Percentiles rank a stretch among this genome's conserved stretches.
Conservation (phyloP, 2,113 vertebrate genomes). For the Porphyrio hochstetteri region DNA sequence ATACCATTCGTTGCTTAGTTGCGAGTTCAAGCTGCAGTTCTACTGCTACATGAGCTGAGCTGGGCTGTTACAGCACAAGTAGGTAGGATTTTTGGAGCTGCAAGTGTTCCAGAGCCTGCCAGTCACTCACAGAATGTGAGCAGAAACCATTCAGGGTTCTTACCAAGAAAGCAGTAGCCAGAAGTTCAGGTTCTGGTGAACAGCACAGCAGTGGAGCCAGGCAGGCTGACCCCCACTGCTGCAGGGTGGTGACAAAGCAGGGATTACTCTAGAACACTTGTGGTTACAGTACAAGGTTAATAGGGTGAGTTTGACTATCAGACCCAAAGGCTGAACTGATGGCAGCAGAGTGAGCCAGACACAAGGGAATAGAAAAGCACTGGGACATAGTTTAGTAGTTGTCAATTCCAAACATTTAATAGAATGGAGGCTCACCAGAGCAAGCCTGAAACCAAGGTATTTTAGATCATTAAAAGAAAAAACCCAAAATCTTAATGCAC, state of each 20-base stretch:
- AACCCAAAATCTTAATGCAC: background rate
- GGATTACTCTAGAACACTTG: background rate
- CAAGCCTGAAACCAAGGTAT: slow-evolving; percentile 28
- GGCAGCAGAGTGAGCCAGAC: background rate
- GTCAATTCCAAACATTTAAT: slow-evolving; percentile 73
- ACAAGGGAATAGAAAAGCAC: slow-evolving; percentile 30
- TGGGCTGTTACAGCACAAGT: background rate
- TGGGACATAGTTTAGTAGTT: slow-evolving; percentile 55
- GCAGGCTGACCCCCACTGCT: background rate
- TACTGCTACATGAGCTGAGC: background rate
- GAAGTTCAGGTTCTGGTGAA: background rate
- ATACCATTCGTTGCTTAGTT: background rate
- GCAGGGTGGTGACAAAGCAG: background rate
- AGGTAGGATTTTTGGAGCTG: background rate
- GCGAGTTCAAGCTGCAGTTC: background rate
- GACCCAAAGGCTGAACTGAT: background rate
- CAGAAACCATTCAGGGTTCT: background rate
- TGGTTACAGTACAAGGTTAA: background rate
- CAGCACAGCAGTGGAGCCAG: background rate
- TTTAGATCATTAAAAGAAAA: background rate
- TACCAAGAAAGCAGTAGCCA: background rate
- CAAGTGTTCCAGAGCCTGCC: background rate
- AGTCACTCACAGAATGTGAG: background rate
- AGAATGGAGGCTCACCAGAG: slow-evolving; percentile 40
- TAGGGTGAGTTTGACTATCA: background rate